Evolutionary conservation across 2,113 vertebrate genomes (phyloP), one percentile per base, ranked within the genome.

Genomic region (Limanda limanda): DNA sequence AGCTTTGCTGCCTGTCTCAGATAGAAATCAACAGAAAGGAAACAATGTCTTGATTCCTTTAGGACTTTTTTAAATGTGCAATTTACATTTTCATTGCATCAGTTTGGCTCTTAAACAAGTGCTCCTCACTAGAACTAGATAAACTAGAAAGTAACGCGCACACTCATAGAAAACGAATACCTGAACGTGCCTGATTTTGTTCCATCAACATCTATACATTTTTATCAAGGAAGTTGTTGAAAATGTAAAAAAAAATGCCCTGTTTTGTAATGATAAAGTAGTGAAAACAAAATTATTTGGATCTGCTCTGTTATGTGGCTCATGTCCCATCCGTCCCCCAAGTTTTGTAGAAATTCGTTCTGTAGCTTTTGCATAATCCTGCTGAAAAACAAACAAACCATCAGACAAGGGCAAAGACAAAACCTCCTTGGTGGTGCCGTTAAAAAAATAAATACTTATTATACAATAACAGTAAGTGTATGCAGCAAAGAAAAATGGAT

Each of bases 11-110:
- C 51, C 37, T 5, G 4, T 25, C 15, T 64, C 42, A 42, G 40
- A 71, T 55, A 48, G 64, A 71, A 68, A 72, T 74, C 82, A 60
- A 6, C 15, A n/a, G 14, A 31, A 68, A 75, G 60, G 27, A 18
- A 57, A 75, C 24, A 74, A 9, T 20, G 3, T 25, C 61, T 62
- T 65, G 21, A 65, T 68, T 68, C 7, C 45, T 68, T 74, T 7
- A 31, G 6, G 31, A 5, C 31, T 7, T 31, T 31, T 31, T 31
- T 31, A 31, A 31, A 31, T 7, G 31, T 31, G 31, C 31, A 31
- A 31, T 31, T 31, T 31, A 31, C 6, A 7, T 31, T 31, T 31
- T 6, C 31, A 31, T 31, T 6, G 6, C 31, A 7, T 31, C 31
- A 7, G 6, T 31, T 8, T 31, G 31, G 31, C 6, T 31, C 31